Base-by-base conservation (phyloP, 2,888 invertebrate genomes). In the Tetragnatha montana region DNA sequence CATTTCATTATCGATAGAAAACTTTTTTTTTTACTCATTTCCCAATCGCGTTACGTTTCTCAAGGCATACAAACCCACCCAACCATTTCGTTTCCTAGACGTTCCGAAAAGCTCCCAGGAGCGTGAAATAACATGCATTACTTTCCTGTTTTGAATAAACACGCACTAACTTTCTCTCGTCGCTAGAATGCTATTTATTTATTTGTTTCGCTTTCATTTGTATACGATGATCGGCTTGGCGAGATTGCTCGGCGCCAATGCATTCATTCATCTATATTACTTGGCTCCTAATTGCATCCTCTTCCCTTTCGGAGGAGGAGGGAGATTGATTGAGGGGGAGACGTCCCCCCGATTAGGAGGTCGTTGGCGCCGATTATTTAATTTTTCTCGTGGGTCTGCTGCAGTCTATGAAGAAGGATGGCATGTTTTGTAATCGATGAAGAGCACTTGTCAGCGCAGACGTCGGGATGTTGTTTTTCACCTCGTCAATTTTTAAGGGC, bases 61-160 rank as follows among this genome's bases (percentile, higher is more conserved):
- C 60, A 10, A 60, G 4, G 8, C 14, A 60, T 17, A 1, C 0
- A 60, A 17, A 12, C 17, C 60, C 60, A 60, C 14, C 4, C 10
- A 60, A 60, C 14, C 17, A 60, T 60, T 60, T 60, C 60, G 17
- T 17, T 60, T 60, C 10, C 60, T 4, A 35, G 60, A 60, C 60
- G 14, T 12, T 10, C 60, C 17, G 60, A 60, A 60, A 60, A 60
- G 60, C 60, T 60, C 60, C 60, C 60, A 10, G 12, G 17, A 60
- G 60, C 60, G 60, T 60, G 60, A 60, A 60, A 60, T 60, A 60
- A 60, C 60, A 60, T 60, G 60, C 60, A 60, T 60, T 60, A 60
- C 60, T 60, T 7, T 60, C 60, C 60, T 60, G 60, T 60, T 60
- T 60, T 60, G 60, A 60, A 60, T 60, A 60, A 8, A 60, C 4